Percentiles rank a stretch among this genome's conserved stretches.
These are phyloP conservation scores for Chelonoidis abingdonii DNA, from an alignment of 2,113 vertebrate species.

Conservation along the genomic window DNA sequence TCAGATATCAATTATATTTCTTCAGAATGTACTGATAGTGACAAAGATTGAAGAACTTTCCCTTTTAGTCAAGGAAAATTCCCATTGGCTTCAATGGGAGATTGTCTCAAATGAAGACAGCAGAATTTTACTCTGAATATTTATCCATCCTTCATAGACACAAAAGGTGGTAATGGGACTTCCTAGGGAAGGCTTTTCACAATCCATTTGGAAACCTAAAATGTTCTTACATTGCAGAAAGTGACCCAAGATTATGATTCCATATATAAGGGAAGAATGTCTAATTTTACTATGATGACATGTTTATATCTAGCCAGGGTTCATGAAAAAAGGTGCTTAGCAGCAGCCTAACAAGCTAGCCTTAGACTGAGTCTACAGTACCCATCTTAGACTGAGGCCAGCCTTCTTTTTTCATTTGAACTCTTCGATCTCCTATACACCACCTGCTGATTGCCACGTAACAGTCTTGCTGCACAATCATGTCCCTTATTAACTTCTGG, in stretches of 20 bases:
- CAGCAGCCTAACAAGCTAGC: neutral
- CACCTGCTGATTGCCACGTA: neutral
- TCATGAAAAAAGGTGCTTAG: neutral
- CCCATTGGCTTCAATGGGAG: neutral
- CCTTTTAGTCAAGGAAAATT: neutral
- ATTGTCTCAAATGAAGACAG: neutral
- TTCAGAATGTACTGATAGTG: neutral
- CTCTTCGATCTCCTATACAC: neutral
- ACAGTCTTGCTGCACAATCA: neutral
- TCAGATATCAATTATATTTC: neutral
- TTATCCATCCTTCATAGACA: neutral
- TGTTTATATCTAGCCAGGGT: neutral
- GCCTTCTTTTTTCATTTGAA: neutral
- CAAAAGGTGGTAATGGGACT: neutral
- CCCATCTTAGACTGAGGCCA: neutral
- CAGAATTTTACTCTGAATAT: neutral
- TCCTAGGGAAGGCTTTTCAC: neutral
- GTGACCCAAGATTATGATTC: conserved; percentile 35
- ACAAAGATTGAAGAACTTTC: neutral
- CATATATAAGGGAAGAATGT: neutral
- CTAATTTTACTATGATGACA: neutral
- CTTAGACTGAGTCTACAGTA: neutral
- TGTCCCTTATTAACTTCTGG: neutral
- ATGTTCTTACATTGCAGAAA: neutral
- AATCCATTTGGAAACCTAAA: conserved; percentile 9